Evolutionary conservation across 2,797 vertebrate genomes (phyloP).

Genomic region (Dryobates pubescens): DNA sequence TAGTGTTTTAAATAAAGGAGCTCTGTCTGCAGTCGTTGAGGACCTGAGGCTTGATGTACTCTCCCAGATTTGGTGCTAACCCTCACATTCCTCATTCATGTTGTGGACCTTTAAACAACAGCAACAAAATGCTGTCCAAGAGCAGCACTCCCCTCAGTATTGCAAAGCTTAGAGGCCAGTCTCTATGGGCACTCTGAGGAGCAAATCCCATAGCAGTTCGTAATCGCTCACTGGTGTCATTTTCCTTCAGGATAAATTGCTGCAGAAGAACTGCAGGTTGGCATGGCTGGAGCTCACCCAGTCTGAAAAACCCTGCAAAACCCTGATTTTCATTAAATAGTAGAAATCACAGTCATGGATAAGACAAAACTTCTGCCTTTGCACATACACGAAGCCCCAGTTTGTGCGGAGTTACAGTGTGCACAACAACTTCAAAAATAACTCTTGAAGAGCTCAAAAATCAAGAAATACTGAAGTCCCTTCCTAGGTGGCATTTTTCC

Average conservation of each 20-base stretch:
- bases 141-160: background rate
- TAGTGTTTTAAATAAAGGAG: background rate
- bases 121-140: background rate
- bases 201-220: background rate
- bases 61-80: background rate
- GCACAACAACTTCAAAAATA: background rate
- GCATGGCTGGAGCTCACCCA: background rate
- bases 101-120: background rate
- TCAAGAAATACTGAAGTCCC: background rate
- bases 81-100: background rate
- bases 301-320: background rate
- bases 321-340: background rate
- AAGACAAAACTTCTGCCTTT: background rate
- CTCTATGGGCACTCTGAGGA: background rate
- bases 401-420: background rate
- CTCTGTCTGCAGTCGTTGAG: background rate
- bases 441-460: background rate
- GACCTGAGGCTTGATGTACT: background rate
- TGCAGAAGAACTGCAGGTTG: background rate
- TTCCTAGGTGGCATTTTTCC: background rate
- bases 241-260: background rate
- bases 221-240: background rate
- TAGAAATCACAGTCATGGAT: background rate
- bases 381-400: background rate
- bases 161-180: background rate